phyloP scores from a whole-genome alignment of 2,888 invertebrate species.

The Luperina testacea region DNA sequence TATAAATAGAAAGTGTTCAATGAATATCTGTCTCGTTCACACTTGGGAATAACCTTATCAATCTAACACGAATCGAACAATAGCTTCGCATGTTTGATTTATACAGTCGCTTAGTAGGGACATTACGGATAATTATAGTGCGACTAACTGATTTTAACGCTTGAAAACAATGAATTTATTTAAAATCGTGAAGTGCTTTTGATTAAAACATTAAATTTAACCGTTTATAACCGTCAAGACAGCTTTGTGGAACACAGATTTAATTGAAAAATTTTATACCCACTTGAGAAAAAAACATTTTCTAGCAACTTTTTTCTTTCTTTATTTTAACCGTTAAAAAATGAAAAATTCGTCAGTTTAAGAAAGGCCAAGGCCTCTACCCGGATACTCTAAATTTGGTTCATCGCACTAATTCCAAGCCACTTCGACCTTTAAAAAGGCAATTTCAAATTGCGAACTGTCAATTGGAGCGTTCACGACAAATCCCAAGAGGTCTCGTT shows the following conservation, averaged over 20 bases:
- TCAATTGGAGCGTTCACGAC: constrained; percentile 84
- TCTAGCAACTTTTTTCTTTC: background rate
- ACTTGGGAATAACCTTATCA: constrained; percentile 89
- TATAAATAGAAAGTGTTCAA: constrained; percentile 86
- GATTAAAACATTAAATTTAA: constrained; percentile 22
- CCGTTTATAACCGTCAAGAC: background rate
- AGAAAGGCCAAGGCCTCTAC: constrained; percentile 14
- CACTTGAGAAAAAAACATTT: background rate
- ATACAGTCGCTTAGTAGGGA: constrained; percentile 90
- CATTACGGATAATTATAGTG: constrained; percentile 89
- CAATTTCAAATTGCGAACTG: constrained; percentile 85
- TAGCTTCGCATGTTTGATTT: constrained; percentile 90
- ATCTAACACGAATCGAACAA: constrained; percentile 90
- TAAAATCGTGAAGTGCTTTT: constrained; percentile 36
- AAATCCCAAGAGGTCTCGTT: constrained; percentile 89
- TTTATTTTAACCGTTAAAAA: too few relatives aligned
- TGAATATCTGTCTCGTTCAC: constrained; percentile 88
- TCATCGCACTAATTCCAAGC: constrained; percentile 51
- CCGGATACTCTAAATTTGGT: constrained; percentile 20
- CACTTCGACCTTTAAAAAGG: constrained; percentile 70
- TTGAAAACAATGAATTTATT: constrained; percentile 69
- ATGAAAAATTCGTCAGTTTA: background rate
- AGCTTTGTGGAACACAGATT: background rate
- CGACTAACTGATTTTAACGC: constrained; percentile 80
- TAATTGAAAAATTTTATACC: background rate